Percentiles rank a stretch among this genome's conserved stretches.
Evolutionary conservation across 2,888 invertebrate species (phyloP).

Genomic region (Cerastis leucographa): DNA sequence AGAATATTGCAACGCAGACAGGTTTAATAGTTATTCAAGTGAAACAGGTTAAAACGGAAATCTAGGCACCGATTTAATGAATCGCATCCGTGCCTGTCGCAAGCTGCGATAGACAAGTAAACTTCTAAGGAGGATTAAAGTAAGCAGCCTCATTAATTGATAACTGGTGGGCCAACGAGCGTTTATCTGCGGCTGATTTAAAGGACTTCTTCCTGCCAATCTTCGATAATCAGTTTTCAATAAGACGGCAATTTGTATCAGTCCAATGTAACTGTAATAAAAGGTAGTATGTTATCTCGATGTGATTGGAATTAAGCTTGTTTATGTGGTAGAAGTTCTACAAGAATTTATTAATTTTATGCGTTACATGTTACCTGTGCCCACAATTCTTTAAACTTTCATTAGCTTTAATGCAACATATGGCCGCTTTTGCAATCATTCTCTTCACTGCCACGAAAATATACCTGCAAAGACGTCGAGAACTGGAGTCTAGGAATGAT

Average conservation of each 20-base stretch:
- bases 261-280: slow-evolving; percentile 51
- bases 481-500: neutral
- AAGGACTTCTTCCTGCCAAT: slow-evolving; percentile 65
- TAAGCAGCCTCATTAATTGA: slow-evolving; percentile 74
- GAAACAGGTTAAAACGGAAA: slow-evolving; percentile 87
- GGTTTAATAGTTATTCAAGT: slow-evolving; percentile 73
- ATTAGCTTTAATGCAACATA: slow-evolving; percentile 1
- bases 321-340: neutral
- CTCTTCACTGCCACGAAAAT: neutral
- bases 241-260: slow-evolving; percentile 56
- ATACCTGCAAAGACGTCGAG: neutral
- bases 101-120: slow-evolving; percentile 72
- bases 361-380: too few relatives aligned
- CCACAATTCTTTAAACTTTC: slow-evolving; percentile 2
- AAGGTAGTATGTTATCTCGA: slow-evolving; percentile 21
- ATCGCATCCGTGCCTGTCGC: slow-evolving; percentile 84
- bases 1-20: slow-evolving; percentile 69
- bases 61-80: slow-evolving; percentile 85
- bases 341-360: neutral
- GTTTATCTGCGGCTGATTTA: slow-evolving; percentile 64
- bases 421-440: neutral
- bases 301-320: slow-evolving; percentile 34
- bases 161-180: slow-evolving; percentile 61
- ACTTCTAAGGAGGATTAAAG: slow-evolving; percentile 65
- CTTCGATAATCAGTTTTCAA: slow-evolving; percentile 56